Base-by-base conservation (phyloP, 1,140 invertebrate species). In the Conus ventricosus region DNA sequence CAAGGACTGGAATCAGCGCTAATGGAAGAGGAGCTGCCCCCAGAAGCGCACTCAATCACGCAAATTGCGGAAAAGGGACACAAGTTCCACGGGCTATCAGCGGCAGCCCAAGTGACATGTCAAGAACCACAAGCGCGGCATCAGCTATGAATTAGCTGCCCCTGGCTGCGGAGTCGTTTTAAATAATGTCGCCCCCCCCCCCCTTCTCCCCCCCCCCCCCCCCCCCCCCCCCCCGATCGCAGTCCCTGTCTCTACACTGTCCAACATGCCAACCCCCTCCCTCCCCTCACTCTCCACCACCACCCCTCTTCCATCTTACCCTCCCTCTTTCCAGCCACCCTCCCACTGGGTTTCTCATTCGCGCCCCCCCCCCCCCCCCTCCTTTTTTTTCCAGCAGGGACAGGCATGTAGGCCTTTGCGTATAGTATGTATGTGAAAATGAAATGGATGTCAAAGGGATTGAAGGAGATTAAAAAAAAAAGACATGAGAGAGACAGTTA, bases 61-160 rank as follows among this genome's bases (percentile, higher is more conserved):
- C 80, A 81, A 81, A 81, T 81, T 81, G 80, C 80, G 80, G 80
- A 81, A 81, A 80, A 54, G 80, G 80, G 80, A 81, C 80, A 81
- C 80, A 81, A 81, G 51, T 81, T 23, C 11, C 27, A 39, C 76
- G 27, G 51, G 76, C 25, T 55, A 53, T 53, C 67, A 71, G 23
- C 53, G 51, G 51, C 27, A 54, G 51, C 25, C 10, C 11, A 51
- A 54, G 80, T 81, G 51, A 51, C 80, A 81, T 81, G 80, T 55
- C 80, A 81, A 81, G 80, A 81, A 81, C 80, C 80, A 23, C 80
- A 81, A 81, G 23, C 51, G 80, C 80, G 80, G 51, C 51, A 53
- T 81, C 80, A 81, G 80, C 80, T 23, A 51, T 81, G 80, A 81
- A 81, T 81, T 81, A 71, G 83, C n/a, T 67, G 83, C 55, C 83